Evolutionary conservation across 1,140 invertebrate species (phyloP), one percentile per base, ranked within the genome.

Genomic region (Drosophila jambulina): DNA sequence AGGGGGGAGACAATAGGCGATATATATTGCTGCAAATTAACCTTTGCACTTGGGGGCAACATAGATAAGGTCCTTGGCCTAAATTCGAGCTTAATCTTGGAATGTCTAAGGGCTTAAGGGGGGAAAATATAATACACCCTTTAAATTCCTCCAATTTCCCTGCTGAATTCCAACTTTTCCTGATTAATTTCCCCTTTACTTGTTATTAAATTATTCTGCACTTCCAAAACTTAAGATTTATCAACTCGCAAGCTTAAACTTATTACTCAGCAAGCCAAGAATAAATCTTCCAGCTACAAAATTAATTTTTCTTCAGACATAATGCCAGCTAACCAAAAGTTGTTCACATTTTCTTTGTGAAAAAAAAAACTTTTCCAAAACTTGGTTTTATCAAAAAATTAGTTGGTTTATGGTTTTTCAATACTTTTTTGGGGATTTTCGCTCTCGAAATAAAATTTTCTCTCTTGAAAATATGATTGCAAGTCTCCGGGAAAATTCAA

Each of bases 301-400:
- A 51, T 40, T 70, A n/a, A 56, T 29, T 45, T 45, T 53, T 38
- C 15, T 5, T n/a, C 19, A 6, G 6, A 19, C 34, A 17, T 49
- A 61, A 15, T 12, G n/a, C 25, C 10, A 64, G 15, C 61, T n/a
- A 32, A 53, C 9, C 19, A 15, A 23, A 62, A 74, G 27, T 54
- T 57, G 38, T 38, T 2, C 51, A 46, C 65, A 38, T 43, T 58
- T 43, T 57, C 29, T 43, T 75, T n/a, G 53, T 17, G 6, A 43
- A 57, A 40, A 64, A 40, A 64, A 49, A 63, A 48, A 48, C 49
- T 29, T 75, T 36, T 1, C 0, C 21, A 36, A 56, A 76, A 75
- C 40, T 75, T 76, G 21, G 17, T 42, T 27, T 75, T 43, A 75
- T 75, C 70, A 42, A 45, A 19, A 74, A 71, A 71, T 58, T 75